These are phyloP conservation scores for Ariopsis seemanni DNA, from an alignment of 2,113 vertebrate species.

Conservation along the genomic window DNA sequence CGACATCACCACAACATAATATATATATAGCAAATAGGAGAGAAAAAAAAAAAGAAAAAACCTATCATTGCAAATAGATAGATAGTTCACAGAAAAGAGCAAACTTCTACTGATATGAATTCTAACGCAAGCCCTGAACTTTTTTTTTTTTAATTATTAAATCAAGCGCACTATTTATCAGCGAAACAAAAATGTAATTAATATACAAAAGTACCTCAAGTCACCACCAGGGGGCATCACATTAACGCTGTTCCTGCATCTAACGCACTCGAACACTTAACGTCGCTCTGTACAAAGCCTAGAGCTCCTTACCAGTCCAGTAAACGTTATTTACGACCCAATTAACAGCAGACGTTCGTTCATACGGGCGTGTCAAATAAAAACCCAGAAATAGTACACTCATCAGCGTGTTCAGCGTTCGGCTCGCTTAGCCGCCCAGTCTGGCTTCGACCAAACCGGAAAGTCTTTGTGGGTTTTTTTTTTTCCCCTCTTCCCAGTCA, in stretches of 20 bases:
- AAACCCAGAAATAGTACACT: constrained; percentile 39
- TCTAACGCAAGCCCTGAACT: neutral
- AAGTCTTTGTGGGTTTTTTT: neutral
- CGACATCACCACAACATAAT: neutral
- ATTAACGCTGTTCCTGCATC: neutral
- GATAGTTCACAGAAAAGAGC: neutral
- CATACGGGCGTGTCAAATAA: neutral
- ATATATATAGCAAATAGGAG: neutral
- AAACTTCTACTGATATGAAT: neutral
- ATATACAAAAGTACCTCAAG: neutral
- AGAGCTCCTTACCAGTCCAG: neutral
- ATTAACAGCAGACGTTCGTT: neutral
- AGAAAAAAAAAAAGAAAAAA: no score
- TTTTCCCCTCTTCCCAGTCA: neutral
- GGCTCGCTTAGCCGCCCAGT: neutral
- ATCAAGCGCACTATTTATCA: neutral
- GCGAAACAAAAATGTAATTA: neutral
- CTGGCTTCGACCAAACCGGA: neutral
- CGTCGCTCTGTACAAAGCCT: neutral
- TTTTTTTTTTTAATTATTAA: neutral
- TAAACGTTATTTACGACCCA: constrained; percentile 1
- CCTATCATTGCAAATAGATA: neutral
- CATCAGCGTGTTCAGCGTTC: neutral
- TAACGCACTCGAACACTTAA: neutral
- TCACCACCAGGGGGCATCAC: neutral